phyloP scores from a whole-genome alignment of 2,888 invertebrate species.

The Strigamia maritima region DNA sequence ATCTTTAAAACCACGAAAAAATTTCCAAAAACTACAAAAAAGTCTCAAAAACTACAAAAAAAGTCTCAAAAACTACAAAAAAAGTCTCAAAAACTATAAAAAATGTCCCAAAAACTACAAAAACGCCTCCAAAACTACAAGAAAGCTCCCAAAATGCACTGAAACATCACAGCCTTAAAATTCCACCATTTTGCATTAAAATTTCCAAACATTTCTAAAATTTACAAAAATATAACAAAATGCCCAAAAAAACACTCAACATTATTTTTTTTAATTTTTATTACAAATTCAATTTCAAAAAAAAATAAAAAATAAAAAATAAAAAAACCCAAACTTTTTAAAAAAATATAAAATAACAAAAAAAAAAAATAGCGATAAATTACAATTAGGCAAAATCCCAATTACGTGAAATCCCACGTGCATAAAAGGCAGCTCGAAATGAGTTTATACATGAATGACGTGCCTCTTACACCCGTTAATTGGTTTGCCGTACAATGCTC shows the following conservation, averaged over 20 bases:
- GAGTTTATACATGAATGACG: constrained; percentile 5
- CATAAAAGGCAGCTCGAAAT: neutral
- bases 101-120: neutral
- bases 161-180: no score
- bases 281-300: no score
- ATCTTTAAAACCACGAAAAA: neutral
- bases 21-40: neutral
- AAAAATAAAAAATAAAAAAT: no score
- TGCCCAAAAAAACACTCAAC: no score
- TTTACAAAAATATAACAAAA: no score
- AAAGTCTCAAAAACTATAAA: neutral
- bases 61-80: neutral
- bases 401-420: neutral
- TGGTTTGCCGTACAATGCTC: constrained; percentile 29
- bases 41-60: neutral
- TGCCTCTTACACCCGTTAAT: constrained; percentile 13
- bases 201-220: no score
- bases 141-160: neutral
- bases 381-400: neutral
- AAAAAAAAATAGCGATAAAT: neutral
- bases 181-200: no score
- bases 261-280: no score
- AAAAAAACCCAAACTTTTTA: no score
- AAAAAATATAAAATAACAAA: neutral
- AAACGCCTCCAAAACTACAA: neutral